Conservation (phyloP, 2,888 invertebrate genomes). For the Saturnia japonica region DNA sequence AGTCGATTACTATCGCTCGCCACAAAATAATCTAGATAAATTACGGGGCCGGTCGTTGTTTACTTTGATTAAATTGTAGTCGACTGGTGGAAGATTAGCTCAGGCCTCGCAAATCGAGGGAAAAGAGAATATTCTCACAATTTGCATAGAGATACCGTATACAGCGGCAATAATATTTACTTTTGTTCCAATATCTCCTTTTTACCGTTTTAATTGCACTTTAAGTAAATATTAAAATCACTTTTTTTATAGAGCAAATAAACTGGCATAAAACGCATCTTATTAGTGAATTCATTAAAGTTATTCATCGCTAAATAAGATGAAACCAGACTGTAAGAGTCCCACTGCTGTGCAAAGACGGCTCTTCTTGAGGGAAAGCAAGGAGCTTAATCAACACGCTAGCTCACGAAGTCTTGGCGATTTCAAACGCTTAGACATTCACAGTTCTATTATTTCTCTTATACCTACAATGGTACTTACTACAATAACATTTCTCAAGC, state of each 20-base stretch:
- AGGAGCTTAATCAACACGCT: too few relatives aligned
- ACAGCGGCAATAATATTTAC: slow-evolving; percentile 44
- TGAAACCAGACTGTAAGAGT: too few relatives aligned
- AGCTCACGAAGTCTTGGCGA: too few relatives aligned
- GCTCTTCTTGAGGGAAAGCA: too few relatives aligned
- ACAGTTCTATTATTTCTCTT: too few relatives aligned
- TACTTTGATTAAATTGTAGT: slow-evolving; percentile 82
- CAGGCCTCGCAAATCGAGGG: slow-evolving; percentile 78
- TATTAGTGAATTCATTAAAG: not conserved
- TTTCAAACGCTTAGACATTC: too few relatives aligned
- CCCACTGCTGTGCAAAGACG: too few relatives aligned
- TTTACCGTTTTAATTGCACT: not conserved
- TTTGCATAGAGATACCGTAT: slow-evolving; percentile 76
- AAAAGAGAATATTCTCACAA: slow-evolving; percentile 72
- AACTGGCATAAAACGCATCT: not conserved
- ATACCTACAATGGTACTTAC: too few relatives aligned
- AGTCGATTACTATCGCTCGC: slow-evolving; percentile 77
- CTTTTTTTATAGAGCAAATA: not conserved
- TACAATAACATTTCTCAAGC: too few relatives aligned
- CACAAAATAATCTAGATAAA: slow-evolving; percentile 81
- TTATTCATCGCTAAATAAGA: not conserved
- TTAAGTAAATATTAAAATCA: not conserved
- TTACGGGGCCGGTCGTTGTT: slow-evolving; percentile 76
- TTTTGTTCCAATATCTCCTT: slow-evolving; percentile 10
- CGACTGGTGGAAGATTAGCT: slow-evolving; percentile 79